phyloP scores from a whole-genome alignment of 2,888 invertebrate genomes.

The Patella ulyssiponensis region DNA sequence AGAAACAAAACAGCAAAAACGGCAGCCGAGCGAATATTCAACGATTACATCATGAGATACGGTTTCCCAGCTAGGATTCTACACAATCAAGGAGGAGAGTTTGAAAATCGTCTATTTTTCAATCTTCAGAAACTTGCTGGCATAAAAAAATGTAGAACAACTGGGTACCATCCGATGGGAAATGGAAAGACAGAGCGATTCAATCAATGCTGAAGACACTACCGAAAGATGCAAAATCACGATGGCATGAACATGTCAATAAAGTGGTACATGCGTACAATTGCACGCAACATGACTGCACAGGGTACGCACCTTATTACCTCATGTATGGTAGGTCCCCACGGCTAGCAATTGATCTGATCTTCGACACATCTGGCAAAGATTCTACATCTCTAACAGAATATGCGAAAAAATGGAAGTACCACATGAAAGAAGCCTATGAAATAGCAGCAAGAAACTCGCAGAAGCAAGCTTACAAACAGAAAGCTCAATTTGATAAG shows the following conservation, averaged over 20 bases:
- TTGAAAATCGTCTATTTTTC: constrained; percentile 22
- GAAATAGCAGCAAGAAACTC: neutral
- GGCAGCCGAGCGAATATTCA: constrained; percentile 24
- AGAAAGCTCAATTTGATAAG: constrained; percentile 10
- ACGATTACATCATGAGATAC: constrained; percentile 24
- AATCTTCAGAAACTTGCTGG: constrained; percentile 19
- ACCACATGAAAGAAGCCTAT: constrained; percentile 18
- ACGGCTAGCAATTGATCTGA: constrained; percentile 15
- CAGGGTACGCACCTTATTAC: constrained; percentile 15
- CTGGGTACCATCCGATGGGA: constrained; percentile 21
- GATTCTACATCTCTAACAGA: neutral
- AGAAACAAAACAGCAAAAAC: constrained; percentile 25
- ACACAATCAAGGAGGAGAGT: constrained; percentile 25
- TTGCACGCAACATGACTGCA: constrained; percentile 16
- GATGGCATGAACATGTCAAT: constrained; percentile 25
- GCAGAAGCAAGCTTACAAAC: neutral
- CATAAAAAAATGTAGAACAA: constrained; percentile 18
- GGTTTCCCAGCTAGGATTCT: constrained; percentile 22
- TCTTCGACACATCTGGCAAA: constrained; percentile 4
- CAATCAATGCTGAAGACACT: constrained; percentile 25
- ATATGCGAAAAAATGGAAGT: constrained; percentile 12
- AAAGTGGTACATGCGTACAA: constrained; percentile 31
- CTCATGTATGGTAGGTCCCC: constrained; percentile 24
- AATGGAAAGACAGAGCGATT: constrained; percentile 24
- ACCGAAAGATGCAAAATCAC: neutral